Percentiles rank a stretch among this genome's conserved stretches.
Conservation (phyloP, 2,797 vertebrate genomes). For the Poeciliopsis gracilis region DNA sequence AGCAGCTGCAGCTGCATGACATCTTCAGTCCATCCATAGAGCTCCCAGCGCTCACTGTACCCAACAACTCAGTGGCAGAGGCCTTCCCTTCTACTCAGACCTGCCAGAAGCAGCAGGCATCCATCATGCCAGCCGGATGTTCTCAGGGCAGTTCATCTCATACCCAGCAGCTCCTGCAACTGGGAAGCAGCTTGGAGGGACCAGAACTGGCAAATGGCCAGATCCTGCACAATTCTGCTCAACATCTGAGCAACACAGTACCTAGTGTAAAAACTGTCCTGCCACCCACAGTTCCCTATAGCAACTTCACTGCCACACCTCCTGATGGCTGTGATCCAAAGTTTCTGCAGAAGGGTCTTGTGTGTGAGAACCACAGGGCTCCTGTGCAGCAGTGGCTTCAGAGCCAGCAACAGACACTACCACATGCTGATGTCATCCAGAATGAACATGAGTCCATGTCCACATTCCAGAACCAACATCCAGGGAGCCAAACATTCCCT, state of each 20-base stretch:
- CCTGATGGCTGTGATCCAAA: constrained; percentile 31
- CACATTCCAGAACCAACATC: constrained; percentile 31
- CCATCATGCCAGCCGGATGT: constrained; percentile 12
- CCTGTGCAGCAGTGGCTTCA: constrained; percentile 56
- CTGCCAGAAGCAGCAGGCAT: constrained; percentile 44
- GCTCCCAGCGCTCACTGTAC: constrained; percentile 54
- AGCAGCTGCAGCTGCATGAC: constrained; percentile 68
- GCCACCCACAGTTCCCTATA: constrained; percentile 58
- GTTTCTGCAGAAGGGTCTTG: constrained; percentile 28
- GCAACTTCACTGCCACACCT: constrained; percentile 38
- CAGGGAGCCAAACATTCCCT: constrained; percentile 44
- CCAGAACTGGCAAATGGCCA: constrained; percentile 24
- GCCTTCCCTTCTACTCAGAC: constrained; percentile 26
- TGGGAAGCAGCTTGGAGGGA: constrained; percentile 34
- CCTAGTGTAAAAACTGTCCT: constrained; percentile 25
- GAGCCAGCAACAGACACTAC: constrained; percentile 49
- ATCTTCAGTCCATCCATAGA: constrained; percentile 62
- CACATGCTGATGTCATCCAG: constrained; percentile 32
- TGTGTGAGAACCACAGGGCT: constrained; percentile 27
- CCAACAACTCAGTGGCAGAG: constrained; percentile 5
- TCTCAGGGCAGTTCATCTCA: constrained; percentile 15
- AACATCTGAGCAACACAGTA: constrained; percentile 18
- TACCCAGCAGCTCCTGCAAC: constrained; percentile 18
- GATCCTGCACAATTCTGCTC: constrained; percentile 36
- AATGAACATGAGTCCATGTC: constrained; percentile 43